phyloP scores from a whole-genome alignment of 2,888 invertebrate species.

The Pheosia tremula region DNA sequence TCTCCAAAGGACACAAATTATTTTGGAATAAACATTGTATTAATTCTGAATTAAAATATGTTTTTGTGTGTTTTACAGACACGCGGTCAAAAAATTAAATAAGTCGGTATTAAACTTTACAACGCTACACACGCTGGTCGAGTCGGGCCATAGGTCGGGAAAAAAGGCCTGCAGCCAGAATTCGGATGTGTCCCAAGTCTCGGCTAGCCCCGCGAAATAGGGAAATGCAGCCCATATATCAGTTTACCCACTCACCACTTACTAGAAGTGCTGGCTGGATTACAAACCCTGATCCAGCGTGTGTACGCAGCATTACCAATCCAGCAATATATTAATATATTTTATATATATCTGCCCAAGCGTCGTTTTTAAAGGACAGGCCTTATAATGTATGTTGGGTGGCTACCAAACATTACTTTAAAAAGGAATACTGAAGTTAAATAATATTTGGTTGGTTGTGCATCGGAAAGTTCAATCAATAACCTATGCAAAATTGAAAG shows the following conservation, averaged over 20 bases:
- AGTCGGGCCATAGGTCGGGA: neutral
- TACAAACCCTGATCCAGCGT: neutral
- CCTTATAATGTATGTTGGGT: neutral
- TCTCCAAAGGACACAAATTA: neutral
- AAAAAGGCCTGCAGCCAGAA: neutral
- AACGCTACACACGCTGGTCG: neutral
- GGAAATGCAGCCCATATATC: neutral
- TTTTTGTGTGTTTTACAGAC: neutral
- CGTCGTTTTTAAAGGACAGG: neutral
- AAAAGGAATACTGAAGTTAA: no score
- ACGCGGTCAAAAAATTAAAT: neutral
- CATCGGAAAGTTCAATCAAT: no score
- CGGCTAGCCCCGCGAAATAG: neutral
- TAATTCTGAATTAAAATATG: neutral
- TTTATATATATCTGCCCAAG: neutral
- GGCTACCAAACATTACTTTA: neutral
- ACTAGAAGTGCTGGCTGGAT: neutral
- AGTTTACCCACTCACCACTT: neutral
- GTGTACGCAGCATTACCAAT: neutral
- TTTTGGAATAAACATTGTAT: neutral
- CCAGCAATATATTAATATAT: neutral
- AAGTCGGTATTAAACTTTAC: neutral
- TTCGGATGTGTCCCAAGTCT: neutral
- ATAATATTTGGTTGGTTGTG: no score
- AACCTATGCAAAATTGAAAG: no score